These are phyloP conservation scores for Esperia sulphurella DNA, from an alignment of 2,888 invertebrate genomes.

Conservation along the genomic window DNA sequence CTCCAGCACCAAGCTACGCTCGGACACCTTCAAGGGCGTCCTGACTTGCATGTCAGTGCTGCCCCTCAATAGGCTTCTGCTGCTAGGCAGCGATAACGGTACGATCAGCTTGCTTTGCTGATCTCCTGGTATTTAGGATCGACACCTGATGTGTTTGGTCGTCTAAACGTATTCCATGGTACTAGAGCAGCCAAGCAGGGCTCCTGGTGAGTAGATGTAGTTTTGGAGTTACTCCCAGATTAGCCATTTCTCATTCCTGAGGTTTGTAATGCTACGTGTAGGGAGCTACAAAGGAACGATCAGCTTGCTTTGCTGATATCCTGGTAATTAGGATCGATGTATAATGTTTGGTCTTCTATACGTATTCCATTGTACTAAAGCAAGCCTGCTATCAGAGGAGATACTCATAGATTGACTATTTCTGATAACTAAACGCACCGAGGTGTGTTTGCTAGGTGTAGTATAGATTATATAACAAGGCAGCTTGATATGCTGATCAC, in stretches of 20 bases:
- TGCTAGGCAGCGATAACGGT: slow-evolving; percentile 96
- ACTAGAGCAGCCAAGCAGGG: no score
- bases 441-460: slow-evolving; percentile 39
- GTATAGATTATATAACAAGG: slow-evolving; percentile 87
- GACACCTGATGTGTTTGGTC: not conserved
- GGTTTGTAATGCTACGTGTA: slow-evolving; percentile 61
- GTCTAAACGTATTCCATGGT: no score
- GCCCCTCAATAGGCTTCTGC: slow-evolving; percentile 92
- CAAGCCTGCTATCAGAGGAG: no score
- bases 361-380: no score
- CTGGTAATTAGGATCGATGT: not conserved
- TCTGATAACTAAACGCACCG: no score
- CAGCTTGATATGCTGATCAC: slow-evolving; percentile 85
- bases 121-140: slow-evolving; percentile 21
- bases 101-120: slow-evolving; percentile 89
- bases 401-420: no score
- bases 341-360: no score
- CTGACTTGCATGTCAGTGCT: slow-evolving; percentile 94
- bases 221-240: no score
- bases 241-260: no score
- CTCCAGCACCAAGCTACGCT: slow-evolving; percentile 90
- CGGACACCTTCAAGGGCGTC: slow-evolving; percentile 94
- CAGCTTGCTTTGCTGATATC: slow-evolving; percentile 85
- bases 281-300: slow-evolving; percentile 96
- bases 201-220: no score